Evolutionary conservation across 2,113 vertebrate genomes (phyloP), one percentile per base, ranked within the genome.

Genomic region (Gracilinanus agilis): DNA sequence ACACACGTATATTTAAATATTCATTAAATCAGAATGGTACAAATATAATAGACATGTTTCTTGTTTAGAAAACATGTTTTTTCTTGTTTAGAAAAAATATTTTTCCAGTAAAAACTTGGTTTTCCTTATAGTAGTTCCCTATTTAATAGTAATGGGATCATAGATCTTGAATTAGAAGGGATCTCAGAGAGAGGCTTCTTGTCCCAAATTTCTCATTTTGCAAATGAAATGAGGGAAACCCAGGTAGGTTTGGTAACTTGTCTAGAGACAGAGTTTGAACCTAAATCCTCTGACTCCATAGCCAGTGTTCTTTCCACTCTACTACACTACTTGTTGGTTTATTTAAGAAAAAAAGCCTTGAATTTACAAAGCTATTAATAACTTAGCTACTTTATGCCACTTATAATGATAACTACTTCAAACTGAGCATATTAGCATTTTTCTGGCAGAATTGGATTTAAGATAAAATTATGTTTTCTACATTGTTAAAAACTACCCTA

Each of bases 391-490:
- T 83, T 83, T 83, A 23, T 83, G 67, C 7, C 19, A 34, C 40
- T 40, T 40, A 23, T 83, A 16, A 83, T n/a, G 83, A 90, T 44
- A 44, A 27, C 19, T 54, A 11, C 12, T 96, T 93, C 92, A 40
- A 93, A 54, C 4, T 92, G 34, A 67, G 44, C 88, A 4, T 9
- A 89, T 91, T 56, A 96, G 10, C 75, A 96, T 93, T 27, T 91
- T 88, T 95, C 27, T 90, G 91, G 53, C 34, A 90, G 93, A 91
- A 23, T 25, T 23, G 24, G n/a, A 53, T 92, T 92, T 53, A 56
- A 90, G 25, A 0, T 10, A 93, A 44, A 89, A 23, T 34, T 67
- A 25, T 56, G 0, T 91, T 95, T 94, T 53, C 44, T 55, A 94
- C 21, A 92, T 2, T 75, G 67, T 7, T 75, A 75, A 83, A 83